Evolutionary conservation across 2,113 vertebrate species (phyloP).

Genomic region (Hyperopisus bebe): DNA sequence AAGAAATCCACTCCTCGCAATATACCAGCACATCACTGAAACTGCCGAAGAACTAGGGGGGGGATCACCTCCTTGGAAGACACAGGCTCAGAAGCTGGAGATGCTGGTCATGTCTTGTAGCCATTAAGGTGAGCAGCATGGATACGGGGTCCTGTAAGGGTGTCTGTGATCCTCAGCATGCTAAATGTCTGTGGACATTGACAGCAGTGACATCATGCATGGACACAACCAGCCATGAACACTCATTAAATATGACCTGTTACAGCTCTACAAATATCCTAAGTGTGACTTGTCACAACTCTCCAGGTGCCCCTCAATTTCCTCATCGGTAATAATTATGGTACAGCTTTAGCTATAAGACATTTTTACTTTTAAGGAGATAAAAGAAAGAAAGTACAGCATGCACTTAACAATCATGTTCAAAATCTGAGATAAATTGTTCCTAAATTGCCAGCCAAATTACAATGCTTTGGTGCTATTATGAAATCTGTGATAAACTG

Average conservation of each 20-base stretch:
- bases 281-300: background rate
- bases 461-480: background rate
- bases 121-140: background rate
- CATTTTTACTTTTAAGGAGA: background rate
- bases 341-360: background rate
- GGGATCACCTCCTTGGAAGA: background rate
- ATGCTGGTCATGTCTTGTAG: background rate
- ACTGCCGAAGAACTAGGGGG: background rate
- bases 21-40: background rate
- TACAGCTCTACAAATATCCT: background rate
- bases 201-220: background rate
- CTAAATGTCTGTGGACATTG: background rate
- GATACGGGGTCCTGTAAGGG: background rate
- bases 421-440: background rate
- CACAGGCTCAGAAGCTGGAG: background rate
- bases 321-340: background rate
- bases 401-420: background rate
- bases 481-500: background rate
- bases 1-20: background rate
- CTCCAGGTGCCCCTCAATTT: background rate
- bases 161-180: background rate
- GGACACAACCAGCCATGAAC: background rate
- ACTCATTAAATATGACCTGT: background rate
- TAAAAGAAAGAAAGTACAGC: background rate
- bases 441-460: background rate